Evolutionary conservation across 2,113 vertebrate species (phyloP), one percentile per base, ranked within the genome.

Genomic region (Astur gentilis): DNA sequence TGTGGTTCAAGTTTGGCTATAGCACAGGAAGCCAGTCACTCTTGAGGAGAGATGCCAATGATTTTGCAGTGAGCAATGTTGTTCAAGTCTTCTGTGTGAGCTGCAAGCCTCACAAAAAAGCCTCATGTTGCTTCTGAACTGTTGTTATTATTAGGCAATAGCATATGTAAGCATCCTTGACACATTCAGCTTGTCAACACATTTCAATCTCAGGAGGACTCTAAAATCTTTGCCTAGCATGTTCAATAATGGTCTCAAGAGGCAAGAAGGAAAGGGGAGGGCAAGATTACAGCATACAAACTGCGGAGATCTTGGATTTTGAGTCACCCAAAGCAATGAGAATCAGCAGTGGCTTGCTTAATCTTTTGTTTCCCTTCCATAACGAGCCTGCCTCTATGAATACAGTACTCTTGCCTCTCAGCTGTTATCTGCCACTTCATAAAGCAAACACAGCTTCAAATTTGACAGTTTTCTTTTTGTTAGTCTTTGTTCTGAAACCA

Each of bases 321-420:
- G 91, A 96, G 85, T 93, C 92, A 97, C 73, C 49, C 92, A 81
- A 96, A 94, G 90, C 67, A 29, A 62, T 78, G 58, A 94, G 95
- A 98, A 96, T 95, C 95, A 92, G 92, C 95, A 75, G 64, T 60
- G 78, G 62, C 73, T 97, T 97, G 80, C 92, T 97, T 97, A 96
- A 94, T 96, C 96, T 96, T 96, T 90, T 87, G 78, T 97, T 98
- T 98, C 95, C 95, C 98, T 95, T 92, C 96, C 54, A 49, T 97
- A 96, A 96, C 91, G 95, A 98, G 86, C 58, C 90, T 96, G 88
- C 86, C 89, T 95, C 72, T 95, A 40, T 82, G 93, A 97, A 97
- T 83, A 93, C 78, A 95, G 58, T 87, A 76, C 18, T 91, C 71
- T 94, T 96, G 90, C 94, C 75, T 95, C 90, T 97, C 91, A 95